Evolutionary conservation across 2,113 vertebrate species (phyloP).

Genomic region (Ascaphus truei): DNA sequence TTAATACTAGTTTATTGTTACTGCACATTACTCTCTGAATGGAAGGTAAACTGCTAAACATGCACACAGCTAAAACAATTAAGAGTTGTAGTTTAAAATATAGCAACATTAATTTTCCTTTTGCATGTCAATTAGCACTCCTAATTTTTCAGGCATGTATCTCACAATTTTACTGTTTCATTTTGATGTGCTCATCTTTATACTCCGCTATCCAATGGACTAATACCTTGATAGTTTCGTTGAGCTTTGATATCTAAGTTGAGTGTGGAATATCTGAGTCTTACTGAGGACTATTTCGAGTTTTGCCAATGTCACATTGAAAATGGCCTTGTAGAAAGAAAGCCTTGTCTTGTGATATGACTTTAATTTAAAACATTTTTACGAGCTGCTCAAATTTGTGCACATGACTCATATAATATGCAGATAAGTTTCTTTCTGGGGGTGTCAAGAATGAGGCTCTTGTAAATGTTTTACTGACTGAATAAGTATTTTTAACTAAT

Average conservation of each 20-base stretch:
- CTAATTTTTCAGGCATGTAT: no score
- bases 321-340: neutral
- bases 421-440: neutral
- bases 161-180: no score
- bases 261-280: no score
- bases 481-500: neutral
- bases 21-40: no score
- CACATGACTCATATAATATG: neutral
- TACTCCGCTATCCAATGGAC: no score
- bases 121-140: no score
- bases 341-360: neutral
- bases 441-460: neutral
- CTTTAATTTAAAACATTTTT: neutral
- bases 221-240: neutral
- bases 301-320: neutral
- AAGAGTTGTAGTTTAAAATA: no score
- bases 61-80: no score
- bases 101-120: no score
- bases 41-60: no score
- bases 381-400: neutral
- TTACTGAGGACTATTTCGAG: neutral
- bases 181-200: no score
- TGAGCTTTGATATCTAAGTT: neutral
- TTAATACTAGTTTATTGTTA: no score
- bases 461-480: neutral